Evolutionary conservation across 2,888 invertebrate species (phyloP), one percentile per base, ranked within the genome.

Genomic region (Agrochola lychnidis): DNA sequence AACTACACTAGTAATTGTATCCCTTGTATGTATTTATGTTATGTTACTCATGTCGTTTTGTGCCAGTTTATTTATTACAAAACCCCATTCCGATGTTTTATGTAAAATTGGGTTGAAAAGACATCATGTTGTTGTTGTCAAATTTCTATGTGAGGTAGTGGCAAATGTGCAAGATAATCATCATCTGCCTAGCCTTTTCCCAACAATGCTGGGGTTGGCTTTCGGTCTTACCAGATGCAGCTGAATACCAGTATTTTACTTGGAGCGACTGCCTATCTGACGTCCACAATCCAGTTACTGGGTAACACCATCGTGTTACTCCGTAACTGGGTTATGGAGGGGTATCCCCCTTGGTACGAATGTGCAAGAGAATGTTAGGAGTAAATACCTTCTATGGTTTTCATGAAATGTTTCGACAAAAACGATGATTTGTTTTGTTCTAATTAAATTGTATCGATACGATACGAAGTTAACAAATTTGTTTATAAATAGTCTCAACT

Each of bases 1-100:
- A 64, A 83, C 81, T 79, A 73, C 59, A 62, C 66, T 70, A 76
- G 59, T 76, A 79, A 79, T 79, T 77, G 73, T 83, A 75, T 69
- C 51, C 71, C 74, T 87, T 75, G 63, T 69, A 40, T 70, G 30
- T 68, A 53, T 53, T 62, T 62, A 61, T 64, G 16, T 66, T 64
- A 59, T 59, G 45, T 63, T 74, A 57, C 42, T 76, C 40, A 36
- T 36, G 57, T 67, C 36, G 69, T 51, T 30, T 59, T 61, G n/a
- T 62, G 19, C 5, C 16, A 3, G 64, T 53, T 79, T 40, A 48
- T 59, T 61, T 25, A 40, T 40, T 4, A 45, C 12, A 42, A 9
- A 42, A 45, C 45, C 45, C 45, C 14, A 45, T 45, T 4, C 14
- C 12, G 45, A 56, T 40, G 19, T 75, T 40, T 75, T 22, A 0